Percentiles rank a stretch among this genome's conserved stretches.
These are phyloP conservation scores for Odobenus rosmarus DNA, from an alignment of 2,113 vertebrate species.

Conservation along the genomic window DNA sequence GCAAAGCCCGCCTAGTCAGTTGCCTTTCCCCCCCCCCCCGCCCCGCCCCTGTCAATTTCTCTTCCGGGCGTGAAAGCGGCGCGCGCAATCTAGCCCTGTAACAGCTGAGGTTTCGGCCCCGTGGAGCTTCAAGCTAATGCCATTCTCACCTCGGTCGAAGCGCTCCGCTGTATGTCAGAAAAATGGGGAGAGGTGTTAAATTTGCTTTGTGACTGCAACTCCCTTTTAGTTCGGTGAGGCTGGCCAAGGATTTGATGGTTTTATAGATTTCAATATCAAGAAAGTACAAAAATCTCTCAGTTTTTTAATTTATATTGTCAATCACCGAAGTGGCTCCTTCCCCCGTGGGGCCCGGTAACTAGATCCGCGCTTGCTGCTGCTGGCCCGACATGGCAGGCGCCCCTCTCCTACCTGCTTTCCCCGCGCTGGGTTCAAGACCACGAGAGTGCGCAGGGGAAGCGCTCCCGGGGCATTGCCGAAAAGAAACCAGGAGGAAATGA, in stretches of 20 bases:
- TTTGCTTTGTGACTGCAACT: slow-evolving; percentile 62
- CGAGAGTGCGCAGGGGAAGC: background rate
- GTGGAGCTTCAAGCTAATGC: background rate
- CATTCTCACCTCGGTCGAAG: slow-evolving; percentile 62
- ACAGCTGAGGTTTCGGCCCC: slow-evolving; percentile 40
- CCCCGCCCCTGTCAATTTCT: background rate
- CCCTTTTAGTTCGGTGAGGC: slow-evolving; percentile 27
- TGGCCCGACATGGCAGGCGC: background rate
- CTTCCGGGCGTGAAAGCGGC: background rate
- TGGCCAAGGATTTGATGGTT: slow-evolving; percentile 52
- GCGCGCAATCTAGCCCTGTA: background rate
- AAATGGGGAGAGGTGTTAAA: slow-evolving; percentile 64
- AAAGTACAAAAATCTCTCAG: slow-evolving; percentile 59
- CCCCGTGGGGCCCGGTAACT: background rate
- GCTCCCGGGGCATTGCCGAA: background rate
- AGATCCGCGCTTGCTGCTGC: background rate
- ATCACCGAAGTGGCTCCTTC: slow-evolving; percentile 27
- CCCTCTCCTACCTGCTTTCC: background rate
- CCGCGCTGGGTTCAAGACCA: background rate
- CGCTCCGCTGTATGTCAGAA: slow-evolving; percentile 36
- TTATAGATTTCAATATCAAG: slow-evolving; percentile 65
- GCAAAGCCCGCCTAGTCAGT: background rate
- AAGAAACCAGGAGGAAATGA: background rate
- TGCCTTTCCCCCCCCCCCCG: background rate
- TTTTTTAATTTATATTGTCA: slow-evolving; percentile 61